Evolutionary conservation across 2,113 vertebrate species (phyloP), one percentile per base, ranked within the genome.

Genomic region (Brachyhypopomus occidentalis): DNA sequence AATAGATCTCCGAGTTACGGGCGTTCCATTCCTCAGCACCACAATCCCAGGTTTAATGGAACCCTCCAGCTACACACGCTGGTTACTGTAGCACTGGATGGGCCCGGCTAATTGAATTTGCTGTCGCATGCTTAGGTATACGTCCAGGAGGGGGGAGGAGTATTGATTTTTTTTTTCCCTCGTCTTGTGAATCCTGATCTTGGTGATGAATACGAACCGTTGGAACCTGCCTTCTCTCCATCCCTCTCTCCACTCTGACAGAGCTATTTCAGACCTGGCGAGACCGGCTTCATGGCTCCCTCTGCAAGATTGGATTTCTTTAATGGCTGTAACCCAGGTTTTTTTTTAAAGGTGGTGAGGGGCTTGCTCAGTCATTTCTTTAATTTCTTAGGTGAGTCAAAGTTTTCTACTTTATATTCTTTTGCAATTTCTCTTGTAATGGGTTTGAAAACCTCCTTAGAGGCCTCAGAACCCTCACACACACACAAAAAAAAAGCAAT

Each of bases 91-190:
- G 85, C 41, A 77, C 67, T 48, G 30, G 79, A 75, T 81, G 75
- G 73, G 72, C 78, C 14, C 11, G 27, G 23, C 83, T 88, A 86
- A 88, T 87, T 88, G 86, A 88, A 87, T 89, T 80, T 78, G 59
- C 82, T 69, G 81, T 72, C 83, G 82, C 80, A 45, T 85, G 75
- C 82, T 60, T 78, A 72, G 72, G 80, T 64, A 75, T 75, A 83
- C 30, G n/a, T 77, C 71, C 69, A 77, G 62, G 82, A 34, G 69
- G 36, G 79, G 34, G 69, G 48, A 30, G 30, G 56, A 12, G 59
- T 78, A 86, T 84, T 27, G 83, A 86, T 86, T 80, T 81, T 41
- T 86, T 80, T 81, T 30, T 60, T 14, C 63, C 63, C 75, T 77
- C 56, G 38, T 70, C 80, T 77, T 67, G 34, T 79, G 77, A 66